phyloP scores from a whole-genome alignment of 1,140 invertebrate species.

The Drosophila ohnishii region DNA sequence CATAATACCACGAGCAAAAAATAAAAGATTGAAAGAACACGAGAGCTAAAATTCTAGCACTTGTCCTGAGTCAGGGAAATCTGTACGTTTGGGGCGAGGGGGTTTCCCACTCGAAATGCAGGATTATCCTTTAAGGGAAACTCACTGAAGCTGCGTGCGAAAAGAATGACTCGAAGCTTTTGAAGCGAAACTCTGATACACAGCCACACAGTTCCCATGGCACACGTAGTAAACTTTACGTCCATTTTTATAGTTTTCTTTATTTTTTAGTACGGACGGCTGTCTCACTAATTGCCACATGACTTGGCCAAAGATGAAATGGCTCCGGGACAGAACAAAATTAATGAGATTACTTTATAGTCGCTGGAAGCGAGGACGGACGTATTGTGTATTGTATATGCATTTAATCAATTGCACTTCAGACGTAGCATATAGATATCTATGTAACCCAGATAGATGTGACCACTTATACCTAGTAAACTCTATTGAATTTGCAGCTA shows the following conservation, averaged over 20 bases:
- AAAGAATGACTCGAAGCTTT: conserved; percentile 54
- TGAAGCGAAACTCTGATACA: conserved; percentile 33
- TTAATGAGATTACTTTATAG: conserved; percentile 74
- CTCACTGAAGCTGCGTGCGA: conserved; percentile 42
- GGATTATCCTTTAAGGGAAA: conserved; percentile 39
- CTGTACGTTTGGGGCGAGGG: not conserved
- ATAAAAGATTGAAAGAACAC: conserved; percentile 28
- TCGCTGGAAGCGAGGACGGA: conserved; percentile 20
- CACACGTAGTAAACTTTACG: conserved; percentile 55
- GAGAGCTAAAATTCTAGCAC: conserved; percentile 48
- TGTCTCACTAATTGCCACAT: conserved; percentile 70
- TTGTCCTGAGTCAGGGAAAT: conserved; percentile 28
- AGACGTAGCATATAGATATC: conserved; percentile 58
- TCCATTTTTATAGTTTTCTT: conserved; percentile 68
- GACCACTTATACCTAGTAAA: conserved; percentile 64
- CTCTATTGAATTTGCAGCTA: conserved; percentile 56
- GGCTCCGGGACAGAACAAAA: conserved; percentile 19
- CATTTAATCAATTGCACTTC: conserved; percentile 68
- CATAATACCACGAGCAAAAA: conserved; percentile 27
- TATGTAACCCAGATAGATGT: conserved; percentile 66
- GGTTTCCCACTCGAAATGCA: conserved; percentile 25
- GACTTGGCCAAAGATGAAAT: conserved; percentile 46
- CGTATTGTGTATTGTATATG: conserved; percentile 56
- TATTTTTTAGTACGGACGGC: conserved; percentile 35
- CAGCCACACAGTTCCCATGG: conserved; percentile 11